Base-by-base conservation (phyloP, 37 sponge, comb jelly and placozoan genomes). In the Axinella damicornis region DNA sequence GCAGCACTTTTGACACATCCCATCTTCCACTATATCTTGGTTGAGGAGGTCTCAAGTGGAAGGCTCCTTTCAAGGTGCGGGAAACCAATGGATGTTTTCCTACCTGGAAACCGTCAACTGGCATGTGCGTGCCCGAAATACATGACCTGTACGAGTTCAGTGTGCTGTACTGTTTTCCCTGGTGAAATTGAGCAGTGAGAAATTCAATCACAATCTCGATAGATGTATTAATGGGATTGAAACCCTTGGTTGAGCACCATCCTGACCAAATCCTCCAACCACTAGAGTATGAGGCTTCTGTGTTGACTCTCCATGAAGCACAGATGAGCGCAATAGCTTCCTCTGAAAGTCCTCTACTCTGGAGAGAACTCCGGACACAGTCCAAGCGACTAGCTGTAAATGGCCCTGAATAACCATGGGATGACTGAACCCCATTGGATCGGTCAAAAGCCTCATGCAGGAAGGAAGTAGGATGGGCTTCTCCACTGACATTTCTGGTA, bases 251-350 rank as follows among this genome's bases (percentile, higher is more conserved):
- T 15, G 6, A 2, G 32, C 81, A 67, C 81, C 54, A 80, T 67
- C 80, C 41, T 24, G 24, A 32, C 69, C 69, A 66, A 38, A 66
- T 30, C 11, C 33, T 28, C 61, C 39, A 80, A 2, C 35, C 32
- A 2, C 68, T 24, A 38, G 35, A 22, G 61, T 82, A 82, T 2
- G 72, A 31, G 28, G 30, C 21, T 16, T 66, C 32, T 20, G 81
- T 30, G 21, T 24, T 40, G 53, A 55, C 25, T 34, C 73, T 35
- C 82, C 82, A 82, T 22, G 82, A 82, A 24, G 35, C 64, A 18
- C 19, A 36, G 37, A 82, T 28, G 36, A 82, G 35, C 40, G 33
- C 61, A 39, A 60, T 2, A 56, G 61, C 82, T 21, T 22, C 73
- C 41, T 70, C 72, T 34, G 68, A 79, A 67, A 65, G 36, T 16